A percentile compares a stretch with the other conserved stretches of the same genome.
These are phyloP conservation scores for Antitype chi DNA, from an alignment of 2,888 invertebrate genomes.

Conservation along the genomic window DNA sequence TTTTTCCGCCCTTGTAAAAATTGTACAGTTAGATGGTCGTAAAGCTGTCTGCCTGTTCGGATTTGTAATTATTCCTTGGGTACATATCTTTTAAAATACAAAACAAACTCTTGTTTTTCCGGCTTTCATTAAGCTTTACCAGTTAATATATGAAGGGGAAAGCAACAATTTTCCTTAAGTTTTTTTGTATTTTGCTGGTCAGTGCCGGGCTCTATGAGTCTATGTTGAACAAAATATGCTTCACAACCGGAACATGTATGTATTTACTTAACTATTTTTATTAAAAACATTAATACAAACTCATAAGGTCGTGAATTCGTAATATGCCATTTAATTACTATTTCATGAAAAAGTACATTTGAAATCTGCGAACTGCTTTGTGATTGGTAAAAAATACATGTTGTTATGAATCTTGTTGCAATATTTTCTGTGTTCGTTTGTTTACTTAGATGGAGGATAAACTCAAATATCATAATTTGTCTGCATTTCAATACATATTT, in stretches of 20 bases:
- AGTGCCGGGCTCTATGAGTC: too few species aligned
- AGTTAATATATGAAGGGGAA: background rate
- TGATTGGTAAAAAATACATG: background rate
- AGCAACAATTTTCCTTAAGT: too few species aligned
- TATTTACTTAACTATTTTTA: too few species aligned
- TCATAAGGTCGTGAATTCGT: too few species aligned
- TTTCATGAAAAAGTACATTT: too few species aligned
- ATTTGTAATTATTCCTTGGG: background rate
- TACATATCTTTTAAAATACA: background rate
- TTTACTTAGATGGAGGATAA: background rate
- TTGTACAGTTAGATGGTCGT: conserved; percentile 27
- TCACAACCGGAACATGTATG: too few species aligned
- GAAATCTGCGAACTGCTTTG: background rate
- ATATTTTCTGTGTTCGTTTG: background rate
- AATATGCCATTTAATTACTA: too few species aligned
- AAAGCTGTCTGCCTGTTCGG: conserved; percentile 8
- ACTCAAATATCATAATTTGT: background rate
- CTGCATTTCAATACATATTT: background rate
- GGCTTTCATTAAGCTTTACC: background rate
- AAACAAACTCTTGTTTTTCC: background rate
- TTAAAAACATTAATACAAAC: too few species aligned
- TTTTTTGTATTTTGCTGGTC: too few species aligned
- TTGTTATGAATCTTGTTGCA: background rate
- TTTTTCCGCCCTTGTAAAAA: conserved; percentile 65
- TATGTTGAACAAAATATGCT: too few species aligned